Percentiles rank a stretch among this genome's conserved stretches.
phyloP scores from a whole-genome alignment of 2,113 vertebrate species.

The Salminus brasiliensis region DNA sequence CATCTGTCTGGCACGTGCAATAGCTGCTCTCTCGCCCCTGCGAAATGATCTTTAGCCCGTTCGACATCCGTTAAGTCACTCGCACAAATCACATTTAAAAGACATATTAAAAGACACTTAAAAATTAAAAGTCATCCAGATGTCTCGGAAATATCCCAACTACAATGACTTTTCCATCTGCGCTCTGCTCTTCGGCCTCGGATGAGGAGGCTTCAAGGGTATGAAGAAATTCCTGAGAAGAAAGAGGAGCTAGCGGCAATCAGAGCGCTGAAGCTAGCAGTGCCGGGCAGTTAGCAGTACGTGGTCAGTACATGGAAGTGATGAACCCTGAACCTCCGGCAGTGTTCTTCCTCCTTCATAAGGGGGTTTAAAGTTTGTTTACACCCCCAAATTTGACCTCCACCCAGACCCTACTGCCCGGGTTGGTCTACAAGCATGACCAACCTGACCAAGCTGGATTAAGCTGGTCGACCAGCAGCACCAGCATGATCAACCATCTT shows the following conservation, averaged over 20 bases:
- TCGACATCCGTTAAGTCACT: constrained; percentile 52
- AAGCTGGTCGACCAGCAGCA: too few relatives aligned
- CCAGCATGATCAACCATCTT: too few relatives aligned
- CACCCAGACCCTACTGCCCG: too few relatives aligned
- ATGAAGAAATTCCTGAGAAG: neutral
- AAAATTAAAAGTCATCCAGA: constrained; percentile 66
- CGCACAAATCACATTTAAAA: constrained; percentile 75
- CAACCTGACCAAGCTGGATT: too few relatives aligned
- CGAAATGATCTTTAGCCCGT: constrained; percentile 60
- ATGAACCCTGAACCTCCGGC: too few relatives aligned
- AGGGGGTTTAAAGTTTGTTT: too few relatives aligned
- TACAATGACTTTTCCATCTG: constrained; percentile 71
- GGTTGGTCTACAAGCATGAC: too few relatives aligned
- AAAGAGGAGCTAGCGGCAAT: neutral
- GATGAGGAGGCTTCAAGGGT: constrained; percentile 2
- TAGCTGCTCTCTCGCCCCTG: neutral
- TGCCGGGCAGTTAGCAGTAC: neutral
- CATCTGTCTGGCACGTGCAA: neutral
- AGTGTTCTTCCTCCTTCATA: too few relatives aligned
- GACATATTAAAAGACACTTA: constrained; percentile 71
- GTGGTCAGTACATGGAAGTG: too few relatives aligned
- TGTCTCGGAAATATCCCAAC: constrained; percentile 69
- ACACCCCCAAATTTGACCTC: too few relatives aligned
- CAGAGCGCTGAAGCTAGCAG: too few relatives aligned
- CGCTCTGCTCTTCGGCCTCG: constrained; percentile 17